Evolutionary conservation across 2,113 vertebrate species (phyloP).

Genomic region (Megalops atlanticus): DNA sequence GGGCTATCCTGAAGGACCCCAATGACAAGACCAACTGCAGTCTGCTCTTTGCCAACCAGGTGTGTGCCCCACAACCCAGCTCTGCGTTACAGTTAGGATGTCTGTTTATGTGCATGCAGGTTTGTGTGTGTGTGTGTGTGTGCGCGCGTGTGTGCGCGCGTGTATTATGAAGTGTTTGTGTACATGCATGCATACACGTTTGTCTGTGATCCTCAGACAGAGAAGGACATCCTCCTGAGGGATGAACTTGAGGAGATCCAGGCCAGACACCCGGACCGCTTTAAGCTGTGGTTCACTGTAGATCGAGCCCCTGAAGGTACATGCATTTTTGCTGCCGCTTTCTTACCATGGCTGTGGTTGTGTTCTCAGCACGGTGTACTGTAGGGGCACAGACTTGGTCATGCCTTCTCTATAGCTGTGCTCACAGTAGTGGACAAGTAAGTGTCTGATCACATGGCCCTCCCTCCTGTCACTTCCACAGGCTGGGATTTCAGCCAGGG

Average conservation of each 20-base stretch:
- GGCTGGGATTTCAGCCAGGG: constrained; percentile 72
- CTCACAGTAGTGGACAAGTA: no score
- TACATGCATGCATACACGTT: not conserved
- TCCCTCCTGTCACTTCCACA: constrained; percentile 37
- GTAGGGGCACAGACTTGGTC: no score
- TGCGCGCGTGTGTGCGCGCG: not conserved
- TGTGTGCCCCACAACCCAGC: constrained; percentile 34
- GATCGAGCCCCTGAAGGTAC: constrained; percentile 68
- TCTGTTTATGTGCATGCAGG: no score
- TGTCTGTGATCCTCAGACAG: constrained; percentile 55
- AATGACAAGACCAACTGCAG: constrained; percentile 67
- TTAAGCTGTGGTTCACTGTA: constrained; percentile 75
- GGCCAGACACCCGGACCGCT: constrained; percentile 58
- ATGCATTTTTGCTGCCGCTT: not conserved
- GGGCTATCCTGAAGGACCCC: constrained; percentile 66
- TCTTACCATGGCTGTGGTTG: not conserved
- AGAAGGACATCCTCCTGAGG: constrained; percentile 71
- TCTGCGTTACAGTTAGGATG: not conserved
- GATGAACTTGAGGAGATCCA: constrained; percentile 71
- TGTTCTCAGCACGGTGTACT: not conserved
- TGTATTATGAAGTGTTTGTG: constrained; percentile 3
- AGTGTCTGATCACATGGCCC: not conserved
- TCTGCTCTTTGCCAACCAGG: constrained; percentile 77
- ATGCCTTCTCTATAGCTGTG: no score
- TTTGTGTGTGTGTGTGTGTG: not conserved